These are phyloP conservation scores for Triplophysa tibetana DNA, from an alignment of 2,113 vertebrate genomes.

Conservation along the genomic window DNA sequence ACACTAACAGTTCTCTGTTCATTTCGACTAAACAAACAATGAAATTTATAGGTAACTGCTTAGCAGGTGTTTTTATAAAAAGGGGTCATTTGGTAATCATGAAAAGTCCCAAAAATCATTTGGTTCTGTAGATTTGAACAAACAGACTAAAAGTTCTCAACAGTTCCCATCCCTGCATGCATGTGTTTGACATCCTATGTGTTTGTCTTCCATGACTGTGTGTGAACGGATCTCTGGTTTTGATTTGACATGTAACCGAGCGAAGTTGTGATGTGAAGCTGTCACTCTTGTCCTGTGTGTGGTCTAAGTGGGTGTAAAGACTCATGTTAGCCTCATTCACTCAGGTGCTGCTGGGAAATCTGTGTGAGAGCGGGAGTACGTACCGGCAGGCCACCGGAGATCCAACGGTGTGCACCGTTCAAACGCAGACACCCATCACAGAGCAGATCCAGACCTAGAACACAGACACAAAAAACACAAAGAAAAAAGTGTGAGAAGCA, in stretches of 20 bases:
- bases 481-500: slow-evolving; percentile 26
- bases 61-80: no score
- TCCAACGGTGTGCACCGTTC: slow-evolving; percentile 58
- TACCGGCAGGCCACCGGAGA: slow-evolving; percentile 68
- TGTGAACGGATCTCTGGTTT: slow-evolving; percentile 8
- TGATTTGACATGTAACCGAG: slow-evolving; percentile 12
- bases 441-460: slow-evolving; percentile 61
- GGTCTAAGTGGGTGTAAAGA: slow-evolving; percentile 38
- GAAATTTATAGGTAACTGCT: no score
- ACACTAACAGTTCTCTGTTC: no score
- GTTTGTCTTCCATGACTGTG: background rate
- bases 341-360: slow-evolving; percentile 50
- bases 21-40: no score
- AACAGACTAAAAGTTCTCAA: background rate
- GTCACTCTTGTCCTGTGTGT: slow-evolving; percentile 42
- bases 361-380: slow-evolving; percentile 42
- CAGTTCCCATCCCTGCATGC: background rate
- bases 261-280: slow-evolving; percentile 23
- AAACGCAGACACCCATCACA: slow-evolving; percentile 53
- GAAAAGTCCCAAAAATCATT: no score
- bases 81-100: no score
- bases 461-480: slow-evolving; percentile 42
- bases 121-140: no score
- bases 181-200: background rate
- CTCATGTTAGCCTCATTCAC: slow-evolving; percentile 50